Evolutionary conservation across 2,797 vertebrate genomes (phyloP).

Genomic region (Crenichthys baileyi): DNA sequence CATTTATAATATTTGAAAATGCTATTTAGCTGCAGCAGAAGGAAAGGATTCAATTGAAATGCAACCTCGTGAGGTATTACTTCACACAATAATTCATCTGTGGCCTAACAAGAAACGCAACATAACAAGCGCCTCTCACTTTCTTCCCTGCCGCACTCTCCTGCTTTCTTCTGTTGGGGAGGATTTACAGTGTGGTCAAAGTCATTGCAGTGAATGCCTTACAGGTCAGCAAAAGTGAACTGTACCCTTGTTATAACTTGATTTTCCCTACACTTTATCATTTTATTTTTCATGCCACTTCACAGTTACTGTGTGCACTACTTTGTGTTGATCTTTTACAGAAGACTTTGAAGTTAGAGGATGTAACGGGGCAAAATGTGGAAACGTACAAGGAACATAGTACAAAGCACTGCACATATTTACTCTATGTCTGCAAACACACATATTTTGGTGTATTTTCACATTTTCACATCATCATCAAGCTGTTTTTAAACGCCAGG

Average conservation of each 20-base stretch:
- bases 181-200: slow-evolving; percentile 75
- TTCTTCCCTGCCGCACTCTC: slow-evolving; percentile 46
- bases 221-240: slow-evolving; percentile 68
- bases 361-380: neutral
- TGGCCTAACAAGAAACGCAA: slow-evolving; percentile 68
- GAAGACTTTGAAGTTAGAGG: neutral
- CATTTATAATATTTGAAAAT: slow-evolving; percentile 59
- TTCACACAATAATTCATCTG: slow-evolving; percentile 61
- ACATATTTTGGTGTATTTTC: no score
- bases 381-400: neutral
- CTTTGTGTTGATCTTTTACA: neutral
- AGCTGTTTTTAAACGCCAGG: neutral
- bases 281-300: neutral
- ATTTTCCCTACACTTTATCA: slow-evolving; percentile 25
- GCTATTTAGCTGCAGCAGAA: slow-evolving; percentile 60
- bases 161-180: slow-evolving; percentile 48
- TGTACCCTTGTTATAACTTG: slow-evolving; percentile 39
- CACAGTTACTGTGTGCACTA: neutral
- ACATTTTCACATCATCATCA: neutral
- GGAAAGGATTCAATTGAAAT: slow-evolving; percentile 70
- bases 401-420: neutral
- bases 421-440: no score
- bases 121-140: slow-evolving; percentile 53
- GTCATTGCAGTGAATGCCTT: slow-evolving; percentile 66
- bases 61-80: slow-evolving; percentile 52